phyloP scores from a whole-genome alignment of 2,797 vertebrate genomes.

The Anguilla marmorata region DNA sequence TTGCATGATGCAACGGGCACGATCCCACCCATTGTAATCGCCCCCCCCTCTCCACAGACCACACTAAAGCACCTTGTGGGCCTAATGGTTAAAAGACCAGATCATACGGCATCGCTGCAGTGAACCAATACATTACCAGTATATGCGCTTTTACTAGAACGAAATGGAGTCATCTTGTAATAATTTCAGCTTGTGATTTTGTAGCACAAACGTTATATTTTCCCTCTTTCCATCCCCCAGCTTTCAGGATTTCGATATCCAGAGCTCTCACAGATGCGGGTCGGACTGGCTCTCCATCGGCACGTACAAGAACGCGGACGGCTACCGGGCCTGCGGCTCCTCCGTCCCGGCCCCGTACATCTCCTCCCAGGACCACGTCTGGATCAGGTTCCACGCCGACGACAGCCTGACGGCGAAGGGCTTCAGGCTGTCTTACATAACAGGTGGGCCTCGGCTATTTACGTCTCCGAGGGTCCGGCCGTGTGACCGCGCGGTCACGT shows the following conservation, averaged over 20 bases:
- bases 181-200: too few species aligned
- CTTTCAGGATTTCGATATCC: conserved; percentile 96
- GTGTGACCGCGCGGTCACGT: too few species aligned
- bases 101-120: too few species aligned
- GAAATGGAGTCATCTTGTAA: too few species aligned
- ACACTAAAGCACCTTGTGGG: too few species aligned
- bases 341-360: conserved; percentile 90
- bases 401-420: conserved; percentile 87
- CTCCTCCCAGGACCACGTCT: conserved; percentile 91
- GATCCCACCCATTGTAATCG: too few species aligned
- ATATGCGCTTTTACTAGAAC: too few species aligned
- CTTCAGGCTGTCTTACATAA: conserved; percentile 89
- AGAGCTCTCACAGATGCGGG: conserved; percentile 86
- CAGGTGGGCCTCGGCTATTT: conserved; percentile 71
- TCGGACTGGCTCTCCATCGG: conserved; percentile 94
- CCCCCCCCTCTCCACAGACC: too few species aligned
- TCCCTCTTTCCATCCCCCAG: conserved; percentile 57
- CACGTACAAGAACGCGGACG: conserved; percentile 85
- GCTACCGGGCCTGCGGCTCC: conserved; percentile 86
- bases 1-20: too few species aligned
- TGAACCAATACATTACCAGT: too few species aligned
- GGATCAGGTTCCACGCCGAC: conserved; percentile 95
- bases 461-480: background rate
- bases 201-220: too few species aligned
- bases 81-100: too few species aligned